Conservation (phyloP, 2,113 vertebrate genomes). For the Semnopithecus entellus region DNA sequence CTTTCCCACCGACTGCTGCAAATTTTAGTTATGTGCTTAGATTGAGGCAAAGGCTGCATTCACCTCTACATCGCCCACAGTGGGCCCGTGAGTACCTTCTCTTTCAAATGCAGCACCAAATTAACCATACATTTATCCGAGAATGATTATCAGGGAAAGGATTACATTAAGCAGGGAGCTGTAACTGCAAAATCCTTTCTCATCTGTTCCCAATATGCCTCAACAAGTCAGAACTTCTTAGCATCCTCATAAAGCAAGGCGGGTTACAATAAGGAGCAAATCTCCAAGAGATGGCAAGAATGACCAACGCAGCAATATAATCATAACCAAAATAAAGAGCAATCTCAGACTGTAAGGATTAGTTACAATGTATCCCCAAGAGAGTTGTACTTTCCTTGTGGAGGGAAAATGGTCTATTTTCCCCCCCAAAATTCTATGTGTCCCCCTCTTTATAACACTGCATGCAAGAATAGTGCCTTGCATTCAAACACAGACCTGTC, state of each 20-base stretch:
- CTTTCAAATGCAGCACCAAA: not conserved
- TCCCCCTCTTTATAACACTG: not conserved
- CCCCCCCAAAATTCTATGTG: not conserved
- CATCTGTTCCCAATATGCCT: not conserved
- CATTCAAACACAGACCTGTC: not conserved
- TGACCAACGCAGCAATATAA: not conserved
- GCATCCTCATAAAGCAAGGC: not conserved
- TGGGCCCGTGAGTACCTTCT: not conserved
- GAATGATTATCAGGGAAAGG: not conserved
- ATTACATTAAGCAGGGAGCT: not conserved
- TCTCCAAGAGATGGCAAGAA: constrained; percentile 1
- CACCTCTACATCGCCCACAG: not conserved
- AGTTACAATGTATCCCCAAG: not conserved
- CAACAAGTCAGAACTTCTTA: not conserved
- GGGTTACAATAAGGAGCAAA: not conserved
- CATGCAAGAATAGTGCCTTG: not conserved
- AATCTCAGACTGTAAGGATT: not conserved
- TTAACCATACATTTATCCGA: not conserved
- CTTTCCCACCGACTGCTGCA: not conserved
- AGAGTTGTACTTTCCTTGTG: not conserved
- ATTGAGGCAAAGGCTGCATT: not conserved
- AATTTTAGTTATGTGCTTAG: not conserved
- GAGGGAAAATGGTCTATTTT: not conserved
- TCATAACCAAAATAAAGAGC: not conserved
- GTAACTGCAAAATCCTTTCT: not conserved